A percentile compares a stretch with the other conserved stretches of the same genome.
These are phyloP conservation scores for Telenomus remus DNA, from an alignment of 1,140 invertebrate genomes.

Conservation along the genomic window DNA sequence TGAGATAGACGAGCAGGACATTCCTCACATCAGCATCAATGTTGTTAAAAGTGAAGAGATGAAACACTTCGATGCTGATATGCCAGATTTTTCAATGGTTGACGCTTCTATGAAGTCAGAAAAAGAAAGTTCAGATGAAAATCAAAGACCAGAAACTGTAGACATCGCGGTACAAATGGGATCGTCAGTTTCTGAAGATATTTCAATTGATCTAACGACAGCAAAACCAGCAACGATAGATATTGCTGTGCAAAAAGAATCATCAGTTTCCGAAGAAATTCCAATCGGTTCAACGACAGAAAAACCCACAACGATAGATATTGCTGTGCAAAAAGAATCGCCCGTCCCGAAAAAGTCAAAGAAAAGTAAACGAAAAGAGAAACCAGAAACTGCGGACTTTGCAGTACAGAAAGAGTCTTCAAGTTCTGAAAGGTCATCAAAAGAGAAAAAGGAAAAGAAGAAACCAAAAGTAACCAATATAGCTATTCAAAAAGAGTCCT, in stretches of 20 bases:
- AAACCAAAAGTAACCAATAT: slow-evolving; percentile 5
- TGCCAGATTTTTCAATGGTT: slow-evolving; percentile 24
- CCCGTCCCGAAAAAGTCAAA: not conserved
- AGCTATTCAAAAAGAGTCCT: slow-evolving; percentile 3
- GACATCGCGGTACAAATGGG: slow-evolving; percentile 21
- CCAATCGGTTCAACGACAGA: not conserved
- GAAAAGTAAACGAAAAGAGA: slow-evolving; percentile 3
- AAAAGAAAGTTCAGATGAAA: slow-evolving; percentile 12
- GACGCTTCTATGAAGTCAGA: slow-evolving; percentile 11
- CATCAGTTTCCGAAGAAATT: not conserved
- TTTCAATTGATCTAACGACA: not conserved
- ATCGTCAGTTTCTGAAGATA: not conserved
- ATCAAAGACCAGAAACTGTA: slow-evolving; percentile 1
- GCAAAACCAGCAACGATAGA: slow-evolving; percentile 6
- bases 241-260: slow-evolving; percentile 20
- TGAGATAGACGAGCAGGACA: slow-evolving; percentile 84
- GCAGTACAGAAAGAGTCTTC: slow-evolving; percentile 22
- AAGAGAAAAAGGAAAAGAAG: not conserved
- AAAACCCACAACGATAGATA: slow-evolving; percentile 1
- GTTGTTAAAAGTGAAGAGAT: slow-evolving; percentile 78
- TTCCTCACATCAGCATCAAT: slow-evolving; percentile 84
- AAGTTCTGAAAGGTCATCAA: not conserved
- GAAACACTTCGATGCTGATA: slow-evolving; percentile 8
- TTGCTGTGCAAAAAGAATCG: slow-evolving; percentile 19
- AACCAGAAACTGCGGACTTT: slow-evolving; percentile 4